Evolutionary conservation across 2,888 invertebrate genomes (phyloP).

Genomic region (Koerneria pararmatus): DNA sequence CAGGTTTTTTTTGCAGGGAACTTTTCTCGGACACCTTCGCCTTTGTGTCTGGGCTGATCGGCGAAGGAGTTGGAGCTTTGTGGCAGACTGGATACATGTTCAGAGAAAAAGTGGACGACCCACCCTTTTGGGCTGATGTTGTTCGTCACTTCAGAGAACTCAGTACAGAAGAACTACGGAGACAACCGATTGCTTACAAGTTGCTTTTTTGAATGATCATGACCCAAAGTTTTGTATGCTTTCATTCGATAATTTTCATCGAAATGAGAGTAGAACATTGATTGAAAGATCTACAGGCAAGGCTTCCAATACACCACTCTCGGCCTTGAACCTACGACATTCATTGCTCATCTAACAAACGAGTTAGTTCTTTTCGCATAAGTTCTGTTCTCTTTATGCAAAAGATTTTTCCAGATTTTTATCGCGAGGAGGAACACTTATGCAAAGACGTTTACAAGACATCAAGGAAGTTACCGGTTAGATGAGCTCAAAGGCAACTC

Average conservation of each 20-base stretch:
- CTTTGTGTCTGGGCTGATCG: constrained; percentile 12
- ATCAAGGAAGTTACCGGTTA: constrained; percentile 24
- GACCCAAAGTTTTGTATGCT: too few relatives aligned
- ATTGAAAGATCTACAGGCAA: constrained; percentile 25
- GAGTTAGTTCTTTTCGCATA: constrained; percentile 13
- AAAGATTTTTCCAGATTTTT: constrained; percentile 25
- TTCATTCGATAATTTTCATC: background rate
- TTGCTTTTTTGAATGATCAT: constrained; percentile 31
- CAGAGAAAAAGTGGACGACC: background rate
- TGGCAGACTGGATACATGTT: constrained; percentile 19
- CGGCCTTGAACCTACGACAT: constrained; percentile 35
- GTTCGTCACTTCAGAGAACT: constrained; percentile 17
- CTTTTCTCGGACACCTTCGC: constrained; percentile 11
- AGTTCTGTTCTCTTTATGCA: constrained; percentile 8
- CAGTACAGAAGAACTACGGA: constrained; percentile 6
- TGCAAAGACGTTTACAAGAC: constrained; percentile 19
- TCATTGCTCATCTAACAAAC: constrained; percentile 29
- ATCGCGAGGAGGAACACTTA: constrained; percentile 30
- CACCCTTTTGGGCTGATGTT: constrained; percentile 13
- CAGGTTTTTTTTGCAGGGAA: too few relatives aligned
- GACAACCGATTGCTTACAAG: constrained; percentile 9
- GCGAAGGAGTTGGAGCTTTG: constrained; percentile 15
- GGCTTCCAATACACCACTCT: constrained; percentile 38
- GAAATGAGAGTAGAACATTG: background rate
- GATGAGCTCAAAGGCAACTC: background rate